Evolutionary conservation across 2,113 vertebrate genomes (phyloP).

Genomic region (Theropithecus gelada): DNA sequence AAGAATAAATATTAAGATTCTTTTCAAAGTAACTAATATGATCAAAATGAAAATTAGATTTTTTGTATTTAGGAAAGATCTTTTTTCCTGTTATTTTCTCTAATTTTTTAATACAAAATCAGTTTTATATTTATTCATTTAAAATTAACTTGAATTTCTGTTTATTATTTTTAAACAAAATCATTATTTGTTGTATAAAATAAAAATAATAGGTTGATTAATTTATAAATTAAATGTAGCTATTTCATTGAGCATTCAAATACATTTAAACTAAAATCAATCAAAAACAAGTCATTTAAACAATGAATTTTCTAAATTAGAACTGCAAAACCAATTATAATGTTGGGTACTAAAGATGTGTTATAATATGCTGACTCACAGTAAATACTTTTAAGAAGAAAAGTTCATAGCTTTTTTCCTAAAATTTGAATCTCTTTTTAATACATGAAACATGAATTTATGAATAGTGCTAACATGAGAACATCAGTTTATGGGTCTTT

Average conservation of each 20-base stretch:
- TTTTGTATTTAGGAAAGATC: background rate
- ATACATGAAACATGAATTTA: background rate
- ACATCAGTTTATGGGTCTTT: background rate
- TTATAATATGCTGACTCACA: background rate
- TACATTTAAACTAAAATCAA: constrained; percentile 13
- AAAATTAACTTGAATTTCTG: background rate
- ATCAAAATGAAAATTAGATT: background rate
- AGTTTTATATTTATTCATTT: background rate
- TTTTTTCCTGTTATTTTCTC: background rate
- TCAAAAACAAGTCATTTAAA: background rate
- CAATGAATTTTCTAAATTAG: background rate
- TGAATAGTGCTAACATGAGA: background rate
- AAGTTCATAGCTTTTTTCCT: background rate
- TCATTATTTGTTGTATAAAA: constrained; percentile 21
- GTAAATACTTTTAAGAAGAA: background rate
- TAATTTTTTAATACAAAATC: background rate
- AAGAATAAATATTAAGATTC: background rate
- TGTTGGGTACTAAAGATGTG: background rate
- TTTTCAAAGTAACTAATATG: background rate
- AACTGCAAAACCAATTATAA: background rate
- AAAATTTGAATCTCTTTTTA: background rate
- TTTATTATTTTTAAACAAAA: constrained; percentile 33
- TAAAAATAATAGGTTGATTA: background rate
- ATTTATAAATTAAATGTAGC: background rate
- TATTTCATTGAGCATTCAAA: constrained; percentile 5